phyloP scores from a whole-genome alignment of 2,888 invertebrate genomes.

The Erebia aethiops region DNA sequence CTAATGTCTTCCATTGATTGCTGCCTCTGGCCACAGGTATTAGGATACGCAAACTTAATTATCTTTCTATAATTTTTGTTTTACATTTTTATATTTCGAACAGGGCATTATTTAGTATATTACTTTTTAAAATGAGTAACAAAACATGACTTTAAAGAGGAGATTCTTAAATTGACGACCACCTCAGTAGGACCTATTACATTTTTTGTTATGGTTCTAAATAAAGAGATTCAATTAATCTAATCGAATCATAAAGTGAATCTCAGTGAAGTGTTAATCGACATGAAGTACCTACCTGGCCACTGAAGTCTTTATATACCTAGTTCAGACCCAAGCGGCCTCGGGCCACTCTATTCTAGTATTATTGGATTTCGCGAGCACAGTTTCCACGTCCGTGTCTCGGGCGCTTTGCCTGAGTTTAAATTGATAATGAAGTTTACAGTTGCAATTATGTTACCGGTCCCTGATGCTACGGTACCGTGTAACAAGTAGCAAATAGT shows the following conservation, averaged over 20 bases:
- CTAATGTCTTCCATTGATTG: too few relatives aligned
- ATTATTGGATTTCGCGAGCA: conserved; percentile 60
- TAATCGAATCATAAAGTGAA: background rate
- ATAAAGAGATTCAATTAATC: background rate
- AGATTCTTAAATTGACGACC: too few relatives aligned
- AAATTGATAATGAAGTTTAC: conserved; percentile 51
- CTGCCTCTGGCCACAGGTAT: too few relatives aligned
- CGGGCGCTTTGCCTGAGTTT: conserved; percentile 45
- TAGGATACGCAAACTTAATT: too few relatives aligned
- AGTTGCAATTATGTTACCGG: conserved; percentile 46
- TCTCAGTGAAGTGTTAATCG: background rate
- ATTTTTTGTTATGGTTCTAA: too few relatives aligned
- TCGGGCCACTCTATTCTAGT: conserved; percentile 44
- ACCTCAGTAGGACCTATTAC: too few relatives aligned
- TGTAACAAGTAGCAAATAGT: conserved; percentile 42
- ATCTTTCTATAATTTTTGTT: too few relatives aligned
- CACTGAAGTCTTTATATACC: background rate
- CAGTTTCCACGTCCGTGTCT: conserved; percentile 48
- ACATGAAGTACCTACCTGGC: background rate
- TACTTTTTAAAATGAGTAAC: too few relatives aligned
- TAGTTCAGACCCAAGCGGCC: conserved; percentile 42
- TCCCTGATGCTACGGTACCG: conserved; percentile 30
- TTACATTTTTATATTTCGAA: too few relatives aligned
- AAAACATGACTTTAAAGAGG: too few relatives aligned
- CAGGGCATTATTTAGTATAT: too few relatives aligned